Evolutionary conservation across 2,888 invertebrate species (phyloP).

Genomic region (Embidobia sp.): DNA sequence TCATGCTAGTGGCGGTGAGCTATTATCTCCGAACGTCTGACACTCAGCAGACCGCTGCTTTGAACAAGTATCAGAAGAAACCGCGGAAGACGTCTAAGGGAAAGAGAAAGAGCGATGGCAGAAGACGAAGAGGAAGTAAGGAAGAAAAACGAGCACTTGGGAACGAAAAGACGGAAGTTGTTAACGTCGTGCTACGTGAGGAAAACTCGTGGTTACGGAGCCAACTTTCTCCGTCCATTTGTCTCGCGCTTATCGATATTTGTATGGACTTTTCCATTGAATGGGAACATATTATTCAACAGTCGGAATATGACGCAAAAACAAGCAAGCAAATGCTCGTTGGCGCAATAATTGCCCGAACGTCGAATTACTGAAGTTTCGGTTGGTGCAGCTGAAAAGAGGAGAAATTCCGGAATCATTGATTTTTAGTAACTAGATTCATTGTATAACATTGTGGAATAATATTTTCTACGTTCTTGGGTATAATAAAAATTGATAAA

Average conservation of each 20-base stretch:
- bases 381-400: no score
- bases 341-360: no score
- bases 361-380: no score
- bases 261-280: not conserved
- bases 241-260: not conserved
- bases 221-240: not conserved
- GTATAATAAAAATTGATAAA: no score
- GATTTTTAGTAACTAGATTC: no score
- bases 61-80: slow-evolving; percentile 53
- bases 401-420: no score
- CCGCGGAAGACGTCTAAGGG: not conserved
- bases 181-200: slow-evolving; percentile 28
- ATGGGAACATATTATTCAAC: not conserved
- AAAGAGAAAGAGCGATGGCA: not conserved
- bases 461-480: no score
- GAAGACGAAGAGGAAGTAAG: not conserved
- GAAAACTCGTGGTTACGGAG: not conserved
- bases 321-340: no score
- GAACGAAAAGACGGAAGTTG: slow-evolving; percentile 48
- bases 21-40: slow-evolving; percentile 60
- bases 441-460: no score
- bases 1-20: slow-evolving; percentile 57
- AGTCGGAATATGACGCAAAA: no score
- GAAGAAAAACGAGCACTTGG: slow-evolving; percentile 32
- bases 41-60: slow-evolving; percentile 52